Conservation (phyloP, 2,797 vertebrate species). For the Epinephelus awoara region DNA sequence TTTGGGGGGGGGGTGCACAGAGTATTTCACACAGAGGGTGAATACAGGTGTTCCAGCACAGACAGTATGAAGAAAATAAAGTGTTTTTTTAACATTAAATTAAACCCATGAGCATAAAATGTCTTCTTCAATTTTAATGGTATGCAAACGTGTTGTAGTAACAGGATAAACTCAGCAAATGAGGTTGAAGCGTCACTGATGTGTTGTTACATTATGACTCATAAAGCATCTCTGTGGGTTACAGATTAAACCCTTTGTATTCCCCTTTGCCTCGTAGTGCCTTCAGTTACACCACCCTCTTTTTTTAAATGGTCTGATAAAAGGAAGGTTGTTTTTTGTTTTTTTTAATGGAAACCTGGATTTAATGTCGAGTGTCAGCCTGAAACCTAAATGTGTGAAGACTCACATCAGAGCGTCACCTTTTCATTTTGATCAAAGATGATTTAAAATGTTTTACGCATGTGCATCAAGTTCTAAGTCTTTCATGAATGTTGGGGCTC, state of each 20-base stretch:
- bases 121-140: neutral
- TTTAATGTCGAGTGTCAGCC: neutral
- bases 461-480: neutral
- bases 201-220: neutral
- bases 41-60: too few relatives aligned
- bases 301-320: neutral
- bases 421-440: neutral
- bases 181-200: neutral
- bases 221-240: neutral
- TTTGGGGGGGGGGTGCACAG: too few relatives aligned
- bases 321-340: neutral
- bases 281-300: neutral
- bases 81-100: too few relatives aligned
- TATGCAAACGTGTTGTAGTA: neutral
- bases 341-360: neutral
- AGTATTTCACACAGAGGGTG: too few relatives aligned
- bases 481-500: constrained; percentile 37
- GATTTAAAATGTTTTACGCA: neutral
- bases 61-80: too few relatives aligned
- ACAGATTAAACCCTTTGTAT: neutral
- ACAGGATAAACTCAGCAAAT: neutral
- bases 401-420: neutral
- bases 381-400: neutral
- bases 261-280: neutral
- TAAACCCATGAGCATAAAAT: too few relatives aligned